Evolutionary conservation across 2,888 invertebrate genomes (phyloP), one percentile per base, ranked within the genome.

Genomic region (Magallana nippona): DNA sequence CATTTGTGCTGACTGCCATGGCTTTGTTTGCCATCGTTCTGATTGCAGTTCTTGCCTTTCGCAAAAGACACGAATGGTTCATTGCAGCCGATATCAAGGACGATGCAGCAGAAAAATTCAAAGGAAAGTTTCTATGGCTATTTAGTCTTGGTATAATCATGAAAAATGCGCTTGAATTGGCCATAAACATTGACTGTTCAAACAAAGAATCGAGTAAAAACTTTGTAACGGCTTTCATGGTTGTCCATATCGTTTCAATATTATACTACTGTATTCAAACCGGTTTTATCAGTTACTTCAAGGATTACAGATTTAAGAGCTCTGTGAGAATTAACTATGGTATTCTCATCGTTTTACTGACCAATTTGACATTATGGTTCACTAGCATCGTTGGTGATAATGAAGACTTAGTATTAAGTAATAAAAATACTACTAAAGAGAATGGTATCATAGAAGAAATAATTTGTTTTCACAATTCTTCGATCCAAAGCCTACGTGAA

Each of bases 131-230:
- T 27, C 22, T 82, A 13, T 82, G 63, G 71, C 27, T 82, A 1
- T 82, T 82, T 22, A 71, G 82, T 19, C 22, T 63, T 63, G 82
- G 55, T 55, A 55, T 62, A 55, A 82, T 82, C n/a, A 71, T 82
- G 82, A 60, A 82, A 22, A 55, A 63, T 19, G 63, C 82, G 2
- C 71, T 82, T 1, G 60, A 82, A 22, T 22, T 82, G 17, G 82
- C 71, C 15, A 27, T 55, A 8, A 71, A 82, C 56, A 82, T 82
- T 15, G 60, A 82, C 10, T 82, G 82, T 55, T n/a, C 71, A 13
- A 19, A 55, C 19, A 82, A 81, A 13, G 32, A 57, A 27, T 11
- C 0, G 1, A 13, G 15, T 32, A 71, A 71, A 27, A 27, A 32
- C 11, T 71, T 22, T 15, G 71, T 71, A 22, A 1, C 57, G 15